Evolutionary conservation across 2,888 invertebrate species (phyloP), one percentile per base, ranked within the genome.

Genomic region (Meghimatium bilineatum): DNA sequence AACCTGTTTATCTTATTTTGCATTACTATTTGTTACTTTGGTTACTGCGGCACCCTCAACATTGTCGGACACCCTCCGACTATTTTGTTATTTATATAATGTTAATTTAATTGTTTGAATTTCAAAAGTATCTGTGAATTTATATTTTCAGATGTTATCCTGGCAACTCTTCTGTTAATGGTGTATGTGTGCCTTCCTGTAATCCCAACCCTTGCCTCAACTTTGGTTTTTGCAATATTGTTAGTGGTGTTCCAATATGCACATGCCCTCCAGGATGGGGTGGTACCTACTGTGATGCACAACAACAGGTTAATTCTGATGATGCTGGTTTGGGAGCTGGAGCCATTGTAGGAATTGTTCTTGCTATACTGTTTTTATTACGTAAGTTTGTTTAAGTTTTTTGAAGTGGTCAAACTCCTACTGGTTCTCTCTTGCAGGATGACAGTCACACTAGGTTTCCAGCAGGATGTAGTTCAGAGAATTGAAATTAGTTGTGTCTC

Each of bases 241-340:
- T 71, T 2, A 67, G 52, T 49, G 66, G 60, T n/a, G 20, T 56
- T 0, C 26, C 44, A 26, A 20, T 96, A 85, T 99, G 99, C 93
- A 96, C 97, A 90, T 99, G 99, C 92, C 96, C 96, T 88, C 97
- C 98, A 0, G 99, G 98, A 29, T 99, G 97, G 96, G 97, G 97
- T 0, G 99, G 99, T 17, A 87, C 90, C 1, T 75, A 87, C 29
- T 91, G 91, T 87, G 88, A 34, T 52, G 32, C 32, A 2, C 29
- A 34, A 29, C 17, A 20, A 26, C 44, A 60, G 66, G 56, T 23
- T 14, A 34, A 52, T 8, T 32, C 23, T 26, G 93, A 86, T 94
- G 94, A 90, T 89, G 92, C 82, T 93, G 94, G 90, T 93, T 96
- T 99, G 93, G 97, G 98, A 95, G 97, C 97, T 96, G 98, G 98